phyloP scores from a whole-genome alignment of 2,113 vertebrate species.

The Haplochromis burtoni region DNA sequence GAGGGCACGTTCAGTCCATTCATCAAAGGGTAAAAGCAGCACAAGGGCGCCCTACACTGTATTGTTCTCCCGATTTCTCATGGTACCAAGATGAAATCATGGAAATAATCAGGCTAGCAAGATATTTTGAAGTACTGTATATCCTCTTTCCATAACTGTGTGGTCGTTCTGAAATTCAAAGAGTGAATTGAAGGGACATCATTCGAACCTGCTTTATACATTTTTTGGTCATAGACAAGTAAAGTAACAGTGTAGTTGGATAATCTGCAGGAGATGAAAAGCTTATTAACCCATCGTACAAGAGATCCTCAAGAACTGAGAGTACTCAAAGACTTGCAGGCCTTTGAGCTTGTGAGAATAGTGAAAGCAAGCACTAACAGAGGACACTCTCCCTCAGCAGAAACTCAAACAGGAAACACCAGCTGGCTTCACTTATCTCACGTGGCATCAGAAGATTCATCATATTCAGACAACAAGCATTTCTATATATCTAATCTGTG shows the following conservation, averaged over 20 bases:
- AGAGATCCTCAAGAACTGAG: neutral
- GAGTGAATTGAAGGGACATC: neutral
- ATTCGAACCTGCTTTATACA: neutral
- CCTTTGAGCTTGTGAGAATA: neutral
- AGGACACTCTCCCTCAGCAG: slow-evolving; percentile 9
- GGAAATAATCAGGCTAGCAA: neutral
- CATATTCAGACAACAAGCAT: neutral
- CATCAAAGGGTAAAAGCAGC: neutral
- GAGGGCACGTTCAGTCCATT: neutral
- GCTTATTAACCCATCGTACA: neutral
- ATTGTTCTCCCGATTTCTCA: neutral
- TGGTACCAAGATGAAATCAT: neutral
- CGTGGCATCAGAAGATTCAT: neutral
- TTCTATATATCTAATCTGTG: neutral
- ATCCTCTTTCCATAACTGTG: neutral
- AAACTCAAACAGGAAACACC: slow-evolving; percentile 11
- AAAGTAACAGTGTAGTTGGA: neutral
- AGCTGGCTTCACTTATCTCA: slow-evolving; percentile 19
- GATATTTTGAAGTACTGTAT: neutral
- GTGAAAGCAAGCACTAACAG: neutral
- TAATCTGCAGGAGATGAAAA: neutral
- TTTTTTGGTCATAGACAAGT: neutral
- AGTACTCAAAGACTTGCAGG: neutral
- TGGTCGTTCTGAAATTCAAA: neutral
- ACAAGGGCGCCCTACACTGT: neutral